These are phyloP conservation scores for Okapia johnstoni DNA, from an alignment of 2,113 vertebrate species.

Conservation along the genomic window DNA sequence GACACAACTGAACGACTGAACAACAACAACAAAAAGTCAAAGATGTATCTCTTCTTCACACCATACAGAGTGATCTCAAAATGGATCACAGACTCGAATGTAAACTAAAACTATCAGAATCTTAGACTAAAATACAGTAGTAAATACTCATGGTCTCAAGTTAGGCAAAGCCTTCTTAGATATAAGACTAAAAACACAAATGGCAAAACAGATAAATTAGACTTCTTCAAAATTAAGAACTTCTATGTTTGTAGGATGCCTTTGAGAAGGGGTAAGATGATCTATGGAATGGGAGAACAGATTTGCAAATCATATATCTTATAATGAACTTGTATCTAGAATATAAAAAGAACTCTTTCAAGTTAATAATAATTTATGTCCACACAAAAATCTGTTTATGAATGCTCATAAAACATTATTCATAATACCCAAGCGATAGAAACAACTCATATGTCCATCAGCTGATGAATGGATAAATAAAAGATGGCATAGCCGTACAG, in stretches of 20 bases:
- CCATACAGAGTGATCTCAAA: background rate
- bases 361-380: background rate
- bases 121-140: background rate
- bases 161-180: background rate
- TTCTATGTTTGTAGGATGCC: background rate
- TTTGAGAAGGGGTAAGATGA: background rate
- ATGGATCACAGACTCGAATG: background rate
- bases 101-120: background rate
- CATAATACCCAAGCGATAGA: background rate
- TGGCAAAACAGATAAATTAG: background rate
- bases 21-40: background rate
- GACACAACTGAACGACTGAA: background rate
- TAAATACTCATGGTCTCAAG: background rate
- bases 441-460: background rate
- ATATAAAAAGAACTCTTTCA: background rate
- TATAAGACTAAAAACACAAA: background rate
- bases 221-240: background rate
- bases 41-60: background rate
- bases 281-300: background rate
- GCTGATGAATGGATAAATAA: background rate
- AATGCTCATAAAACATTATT: background rate
- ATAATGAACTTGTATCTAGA: background rate
- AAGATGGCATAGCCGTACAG: fast-evolving
- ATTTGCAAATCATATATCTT: background rate
- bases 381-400: background rate